These are phyloP conservation scores for Chironomus tepperi DNA, from an alignment of 1,140 invertebrate species.

Conservation along the genomic window DNA sequence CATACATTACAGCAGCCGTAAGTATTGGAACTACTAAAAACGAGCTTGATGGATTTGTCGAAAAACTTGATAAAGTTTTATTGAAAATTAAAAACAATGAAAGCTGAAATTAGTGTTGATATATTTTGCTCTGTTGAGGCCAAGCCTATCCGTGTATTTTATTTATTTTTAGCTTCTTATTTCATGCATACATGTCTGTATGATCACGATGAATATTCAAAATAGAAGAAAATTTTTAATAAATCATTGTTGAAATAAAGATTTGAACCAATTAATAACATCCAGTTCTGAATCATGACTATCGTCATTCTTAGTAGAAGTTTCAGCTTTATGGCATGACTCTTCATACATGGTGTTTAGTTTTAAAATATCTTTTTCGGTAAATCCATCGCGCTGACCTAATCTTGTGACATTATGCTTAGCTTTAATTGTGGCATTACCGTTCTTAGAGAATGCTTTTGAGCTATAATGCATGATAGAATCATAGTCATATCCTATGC, in stretches of 20 bases:
- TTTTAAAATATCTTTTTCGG: neutral
- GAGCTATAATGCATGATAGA: conserved; percentile 65
- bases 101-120: neutral
- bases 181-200: too few species aligned
- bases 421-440: conserved; percentile 48
- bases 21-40: conserved; percentile 32
- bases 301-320: neutral
- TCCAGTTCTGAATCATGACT: neutral
- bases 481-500: conserved; percentile 55
- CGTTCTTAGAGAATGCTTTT: conserved; percentile 53
- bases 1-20: conserved; percentile 39
- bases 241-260: neutral
- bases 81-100: conserved; percentile 23
- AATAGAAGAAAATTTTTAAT: too few species aligned
- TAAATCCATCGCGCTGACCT: neutral
- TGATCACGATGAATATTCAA: too few species aligned
- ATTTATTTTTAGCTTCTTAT: too few species aligned
- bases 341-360: neutral
- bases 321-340: neutral
- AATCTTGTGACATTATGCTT: neutral
- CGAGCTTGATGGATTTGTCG: conserved; percentile 38
- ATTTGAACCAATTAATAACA: conserved; percentile 11
- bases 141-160: too few species aligned
- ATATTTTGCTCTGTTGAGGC: too few species aligned
- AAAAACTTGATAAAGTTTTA: conserved; percentile 35